These are phyloP conservation scores for Neodontobutis hainanensis DNA, from an alignment of 2,113 vertebrate genomes.

Conservation along the genomic window DNA sequence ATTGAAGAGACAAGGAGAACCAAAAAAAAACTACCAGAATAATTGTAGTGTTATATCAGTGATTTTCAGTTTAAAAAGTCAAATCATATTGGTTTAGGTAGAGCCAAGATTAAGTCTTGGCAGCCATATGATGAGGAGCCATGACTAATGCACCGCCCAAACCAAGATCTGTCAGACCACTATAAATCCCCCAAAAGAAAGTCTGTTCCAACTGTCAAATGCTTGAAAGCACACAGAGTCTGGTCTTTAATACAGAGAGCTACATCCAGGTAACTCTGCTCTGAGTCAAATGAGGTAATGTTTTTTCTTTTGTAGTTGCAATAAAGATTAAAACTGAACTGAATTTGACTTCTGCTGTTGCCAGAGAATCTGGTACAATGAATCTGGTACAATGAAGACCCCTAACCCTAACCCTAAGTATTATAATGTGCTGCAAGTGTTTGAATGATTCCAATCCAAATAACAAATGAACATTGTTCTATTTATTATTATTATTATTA, in stretches of 20 bases:
- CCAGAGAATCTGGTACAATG: not conserved
- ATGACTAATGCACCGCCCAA: constrained; percentile 45
- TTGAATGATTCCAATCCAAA: no score
- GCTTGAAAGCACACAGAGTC: constrained; percentile 1
- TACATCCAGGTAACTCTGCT: not conserved
- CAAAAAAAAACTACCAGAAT: constrained; percentile 4
- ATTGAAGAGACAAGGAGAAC: constrained; percentile 5
- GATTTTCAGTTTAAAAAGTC: constrained; percentile 18
- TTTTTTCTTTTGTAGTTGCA: constrained; percentile 1
- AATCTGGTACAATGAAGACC: no score
- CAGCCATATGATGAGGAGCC: constrained; percentile 31
- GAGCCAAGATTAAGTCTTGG: constrained; percentile 37
- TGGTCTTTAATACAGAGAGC: not conserved
- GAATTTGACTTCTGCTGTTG: not conserved
- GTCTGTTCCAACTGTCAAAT: constrained; percentile 19
- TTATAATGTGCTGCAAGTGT: no score
- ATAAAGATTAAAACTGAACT: constrained; percentile 4
- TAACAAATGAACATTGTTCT: no score
- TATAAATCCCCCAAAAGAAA: constrained; percentile 14
- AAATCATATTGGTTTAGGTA: constrained; percentile 28
- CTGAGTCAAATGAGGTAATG: constrained; percentile 13
- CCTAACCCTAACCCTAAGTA: no score
- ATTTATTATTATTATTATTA: no score
- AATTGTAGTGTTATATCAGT: constrained; percentile 11
- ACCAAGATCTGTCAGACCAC: constrained; percentile 32